Conservation (phyloP, 1,140 invertebrate species). For the Globodera ellingtonae region DNA sequence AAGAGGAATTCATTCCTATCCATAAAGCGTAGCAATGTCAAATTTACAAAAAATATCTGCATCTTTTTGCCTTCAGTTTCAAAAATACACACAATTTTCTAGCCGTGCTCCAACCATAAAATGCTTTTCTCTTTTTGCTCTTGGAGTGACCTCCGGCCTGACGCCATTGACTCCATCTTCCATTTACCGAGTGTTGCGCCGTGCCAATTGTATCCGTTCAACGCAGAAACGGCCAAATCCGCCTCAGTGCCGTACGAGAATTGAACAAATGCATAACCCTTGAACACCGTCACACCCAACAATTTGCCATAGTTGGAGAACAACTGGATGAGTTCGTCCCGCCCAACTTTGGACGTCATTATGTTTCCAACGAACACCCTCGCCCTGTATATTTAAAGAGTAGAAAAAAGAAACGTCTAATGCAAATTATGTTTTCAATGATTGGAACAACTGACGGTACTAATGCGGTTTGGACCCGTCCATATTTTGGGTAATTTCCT, state of each 20-base stretch:
- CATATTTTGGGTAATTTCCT: no score
- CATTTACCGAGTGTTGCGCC: constrained; percentile 29
- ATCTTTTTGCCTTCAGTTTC: no score
- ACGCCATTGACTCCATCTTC: neutral
- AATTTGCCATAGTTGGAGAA: constrained; percentile 37
- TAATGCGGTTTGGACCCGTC: no score
- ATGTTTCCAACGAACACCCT: constrained; percentile 40
- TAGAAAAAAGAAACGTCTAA: no score
- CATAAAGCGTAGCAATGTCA: no score
- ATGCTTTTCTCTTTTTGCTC: neutral
- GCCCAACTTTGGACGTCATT: constrained; percentile 31
- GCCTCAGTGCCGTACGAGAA: constrained; percentile 32
- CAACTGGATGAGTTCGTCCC: constrained; percentile 41
- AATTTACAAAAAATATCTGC: no score
- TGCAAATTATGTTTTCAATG: no score
- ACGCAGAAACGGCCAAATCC: constrained; percentile 42
- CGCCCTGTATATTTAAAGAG: constrained; percentile 27
- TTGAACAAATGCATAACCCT: constrained; percentile 48
- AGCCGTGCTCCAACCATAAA: neutral
- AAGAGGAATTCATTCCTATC: no score
- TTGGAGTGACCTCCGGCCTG: no score
- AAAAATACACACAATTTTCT: no score
- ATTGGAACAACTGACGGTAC: no score
- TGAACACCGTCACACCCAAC: constrained; percentile 41
- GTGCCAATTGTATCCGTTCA: constrained; percentile 43